Conservation (phyloP, 1,140 invertebrate genomes). For the Papilio glaucus region DNA sequence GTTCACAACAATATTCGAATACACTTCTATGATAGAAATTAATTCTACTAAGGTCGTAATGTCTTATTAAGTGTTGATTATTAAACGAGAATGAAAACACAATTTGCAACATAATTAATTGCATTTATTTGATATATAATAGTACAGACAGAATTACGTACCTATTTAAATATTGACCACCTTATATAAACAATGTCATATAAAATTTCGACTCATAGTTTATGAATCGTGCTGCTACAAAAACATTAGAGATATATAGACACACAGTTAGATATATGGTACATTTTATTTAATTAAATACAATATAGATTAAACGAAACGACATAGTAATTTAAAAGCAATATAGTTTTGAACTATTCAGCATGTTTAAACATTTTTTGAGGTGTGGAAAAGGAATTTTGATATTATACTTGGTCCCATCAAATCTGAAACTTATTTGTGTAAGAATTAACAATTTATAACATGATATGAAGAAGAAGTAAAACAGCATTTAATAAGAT, state of each 20-base stretch:
- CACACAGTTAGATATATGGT: slow-evolving; percentile 29
- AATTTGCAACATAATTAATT: slow-evolving; percentile 13
- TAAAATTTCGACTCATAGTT: slow-evolving; percentile 16
- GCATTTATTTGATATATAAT: slow-evolving; percentile 13
- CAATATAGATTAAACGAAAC: slow-evolving; percentile 4
- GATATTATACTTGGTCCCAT: slow-evolving; percentile 16
- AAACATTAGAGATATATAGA: slow-evolving; percentile 14
- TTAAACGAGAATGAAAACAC: slow-evolving; percentile 22
- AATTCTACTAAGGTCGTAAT: too few relatives aligned
- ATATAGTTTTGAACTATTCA: not conserved
- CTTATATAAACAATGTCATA: not conserved
- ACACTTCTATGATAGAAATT: too few relatives aligned
- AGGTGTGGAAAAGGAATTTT: not conserved
- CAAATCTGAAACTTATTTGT: slow-evolving; percentile 16
- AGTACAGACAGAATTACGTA: slow-evolving; percentile 21
- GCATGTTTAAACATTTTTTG: not conserved
- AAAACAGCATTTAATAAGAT: not conserved
- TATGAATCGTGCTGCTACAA: not conserved
- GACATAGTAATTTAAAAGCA: not conserved
- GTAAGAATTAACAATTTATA: not conserved
- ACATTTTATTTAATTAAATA: not conserved
- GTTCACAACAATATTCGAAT: too few relatives aligned
- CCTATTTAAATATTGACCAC: not conserved
- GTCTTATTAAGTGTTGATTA: too few relatives aligned
- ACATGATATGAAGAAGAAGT: not conserved